A percentile compares a stretch with the other conserved stretches of the same genome.
Conservation (phyloP, 2,797 vertebrate species). For the Pogoniulus pusillus region DNA sequence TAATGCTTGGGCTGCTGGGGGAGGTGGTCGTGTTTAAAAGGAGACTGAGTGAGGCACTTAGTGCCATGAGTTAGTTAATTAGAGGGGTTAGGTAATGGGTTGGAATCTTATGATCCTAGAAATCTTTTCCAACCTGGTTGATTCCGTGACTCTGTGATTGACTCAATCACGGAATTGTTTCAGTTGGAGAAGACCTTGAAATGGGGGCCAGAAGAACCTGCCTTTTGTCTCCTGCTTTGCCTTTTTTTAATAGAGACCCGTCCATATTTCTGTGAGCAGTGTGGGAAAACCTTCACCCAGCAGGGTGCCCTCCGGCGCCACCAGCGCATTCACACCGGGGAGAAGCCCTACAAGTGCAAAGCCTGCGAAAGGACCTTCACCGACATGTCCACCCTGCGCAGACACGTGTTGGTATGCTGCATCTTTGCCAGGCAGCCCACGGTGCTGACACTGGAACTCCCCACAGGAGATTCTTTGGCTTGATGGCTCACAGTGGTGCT, state of each 20-base stretch:
- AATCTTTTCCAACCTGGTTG: too few relatives aligned
- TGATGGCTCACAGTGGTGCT: neutral
- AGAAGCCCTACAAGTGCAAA: conserved; percentile 72
- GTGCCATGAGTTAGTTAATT: too few relatives aligned
- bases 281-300: conserved; percentile 73
- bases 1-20: too few relatives aligned
- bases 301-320: conserved; percentile 73
- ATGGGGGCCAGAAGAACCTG: neutral
- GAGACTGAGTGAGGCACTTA: too few relatives aligned
- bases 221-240: neutral
- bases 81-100: too few relatives aligned
- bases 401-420: conserved; percentile 57
- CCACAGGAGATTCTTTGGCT: neutral
- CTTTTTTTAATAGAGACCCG: conserved; percentile 54
- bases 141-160: too few relatives aligned
- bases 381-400: conserved; percentile 71
- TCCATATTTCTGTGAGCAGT: conserved; percentile 74
- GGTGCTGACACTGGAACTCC: neutral
- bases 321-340: conserved; percentile 72
- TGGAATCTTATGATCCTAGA: too few relatives aligned
- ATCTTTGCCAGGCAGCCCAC: neutral
- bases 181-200: neutral
- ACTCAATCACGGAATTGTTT: too few relatives aligned
- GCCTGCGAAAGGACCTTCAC: conserved; percentile 71
- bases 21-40: too few relatives aligned